A percentile compares a stretch with the other conserved stretches of the same genome.
Evolutionary conservation across 2,113 vertebrate genomes (phyloP).

Genomic region (Spilogale gracilis): DNA sequence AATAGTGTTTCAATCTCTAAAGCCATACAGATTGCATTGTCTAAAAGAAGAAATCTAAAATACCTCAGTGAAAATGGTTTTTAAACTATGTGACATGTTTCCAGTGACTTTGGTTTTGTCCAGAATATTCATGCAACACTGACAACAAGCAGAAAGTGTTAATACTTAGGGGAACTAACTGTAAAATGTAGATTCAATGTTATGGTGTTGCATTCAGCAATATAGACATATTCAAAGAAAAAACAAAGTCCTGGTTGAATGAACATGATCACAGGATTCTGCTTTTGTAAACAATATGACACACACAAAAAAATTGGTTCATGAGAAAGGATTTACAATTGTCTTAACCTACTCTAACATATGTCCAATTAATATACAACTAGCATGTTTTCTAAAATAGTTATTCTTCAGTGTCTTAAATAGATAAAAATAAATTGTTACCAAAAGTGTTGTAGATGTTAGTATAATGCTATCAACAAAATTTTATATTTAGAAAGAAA

Average conservation of each 20-base stretch:
- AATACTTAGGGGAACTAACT: background rate
- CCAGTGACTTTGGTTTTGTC: background rate
- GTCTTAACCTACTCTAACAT: background rate
- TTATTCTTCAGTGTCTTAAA: constrained; percentile 73
- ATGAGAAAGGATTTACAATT: background rate
- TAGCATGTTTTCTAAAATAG: constrained; percentile 68
- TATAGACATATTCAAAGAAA: background rate
- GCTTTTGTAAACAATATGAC: background rate
- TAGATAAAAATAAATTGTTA: constrained; percentile 64
- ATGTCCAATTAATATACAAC: constrained; percentile 68
- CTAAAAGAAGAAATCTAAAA: background rate
- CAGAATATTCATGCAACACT: background rate
- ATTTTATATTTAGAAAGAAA: background rate
- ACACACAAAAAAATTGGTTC: background rate
- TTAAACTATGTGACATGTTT: background rate
- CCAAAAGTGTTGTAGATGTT: constrained; percentile 5
- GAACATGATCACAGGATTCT: background rate
- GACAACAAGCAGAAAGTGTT: background rate
- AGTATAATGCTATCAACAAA: constrained; percentile 38
- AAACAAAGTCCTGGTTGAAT: background rate
- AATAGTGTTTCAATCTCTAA: background rate
- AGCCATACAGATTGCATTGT: background rate
- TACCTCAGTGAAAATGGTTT: background rate
- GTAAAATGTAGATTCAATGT: background rate
- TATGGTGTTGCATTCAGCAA: background rate